phyloP scores from a whole-genome alignment of 2,797 vertebrate genomes.

The Urosaurus nigricauda region DNA sequence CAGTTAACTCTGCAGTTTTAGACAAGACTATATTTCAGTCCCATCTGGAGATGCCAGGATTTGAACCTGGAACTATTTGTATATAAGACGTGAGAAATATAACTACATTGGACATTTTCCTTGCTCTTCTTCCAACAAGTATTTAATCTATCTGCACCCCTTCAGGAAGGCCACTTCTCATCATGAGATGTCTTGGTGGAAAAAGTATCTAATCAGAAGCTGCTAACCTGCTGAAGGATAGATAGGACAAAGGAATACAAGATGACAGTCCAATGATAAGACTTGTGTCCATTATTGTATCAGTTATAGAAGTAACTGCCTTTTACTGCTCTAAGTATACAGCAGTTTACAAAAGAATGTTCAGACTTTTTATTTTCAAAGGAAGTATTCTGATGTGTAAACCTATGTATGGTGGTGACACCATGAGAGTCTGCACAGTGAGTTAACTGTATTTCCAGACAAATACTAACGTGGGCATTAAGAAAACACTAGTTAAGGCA shows the following conservation, averaged over 20 bases:
- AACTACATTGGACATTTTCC: neutral
- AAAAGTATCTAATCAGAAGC: neutral
- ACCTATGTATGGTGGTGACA: neutral
- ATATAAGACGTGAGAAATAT: neutral
- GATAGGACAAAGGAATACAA: neutral
- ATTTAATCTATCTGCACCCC: neutral
- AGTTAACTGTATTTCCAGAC: neutral
- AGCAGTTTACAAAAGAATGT: neutral
- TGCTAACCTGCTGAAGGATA: neutral
- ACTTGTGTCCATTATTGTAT: neutral
- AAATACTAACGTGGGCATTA: neutral
- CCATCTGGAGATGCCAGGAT: neutral
- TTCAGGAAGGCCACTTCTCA: neutral
- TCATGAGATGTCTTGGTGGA: neutral
- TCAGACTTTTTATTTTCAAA: constrained; percentile 9
- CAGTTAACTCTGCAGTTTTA: neutral
- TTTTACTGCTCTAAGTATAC: neutral
- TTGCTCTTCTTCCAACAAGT: neutral
- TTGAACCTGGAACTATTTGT: neutral
- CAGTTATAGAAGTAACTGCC: neutral
- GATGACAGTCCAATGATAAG: neutral
- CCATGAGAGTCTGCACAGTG: neutral
- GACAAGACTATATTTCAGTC: neutral
- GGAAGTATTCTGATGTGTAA: neutral
- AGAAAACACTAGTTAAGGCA: neutral